Base-by-base conservation (phyloP, 2,888 invertebrate genomes). In the Agapetus fuscipes region DNA sequence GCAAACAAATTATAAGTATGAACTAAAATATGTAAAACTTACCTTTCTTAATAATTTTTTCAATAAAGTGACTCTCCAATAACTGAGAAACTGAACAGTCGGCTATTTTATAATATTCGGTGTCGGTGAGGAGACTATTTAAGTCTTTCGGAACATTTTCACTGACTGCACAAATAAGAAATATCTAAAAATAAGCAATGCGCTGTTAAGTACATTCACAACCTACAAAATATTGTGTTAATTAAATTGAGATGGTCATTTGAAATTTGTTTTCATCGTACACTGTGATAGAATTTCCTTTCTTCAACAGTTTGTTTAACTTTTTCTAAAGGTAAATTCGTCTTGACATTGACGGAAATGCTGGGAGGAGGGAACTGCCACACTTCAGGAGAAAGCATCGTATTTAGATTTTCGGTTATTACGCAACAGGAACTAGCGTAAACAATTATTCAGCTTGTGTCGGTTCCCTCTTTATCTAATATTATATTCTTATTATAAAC, bases 331-430 rank as follows among this genome's bases (percentile, higher is more conserved):
- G 38, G 24, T 13, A 31, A 20, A 17, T 27, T 17, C 26, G 6
- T 27, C 5, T 30, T 13, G 9, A 39, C 34, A 12, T 30, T 25
- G 11, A 25, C 30, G 25, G 30, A 35, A 13, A 35, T 31, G 13
- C 58, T 52, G 20, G 66, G 67, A 49, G 66, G 60, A 48, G 61
- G 54, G 52, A 74, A 72, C 49, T 65, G 57, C 65, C 66, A 72
- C 45, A 71, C 64, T 60, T 74, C 71, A 45, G 75, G 76, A 56
- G 67, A 64, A 54, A 74, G 62, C 76, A 76, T 76, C 57, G 51
- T 49, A n/a, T n/a, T 30, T 9, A 5, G 3, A 4, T n/a, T 24
- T 10, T 10, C 30, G 16, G 25, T 17, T 37, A 43, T 43, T 43
- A 32, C 42, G 42, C 32, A 43, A 43, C 28, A 35, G 29, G 27